These are phyloP conservation scores for Nomada hirtipes DNA, from an alignment of 2,888 invertebrate species.

Conservation along the genomic window DNA sequence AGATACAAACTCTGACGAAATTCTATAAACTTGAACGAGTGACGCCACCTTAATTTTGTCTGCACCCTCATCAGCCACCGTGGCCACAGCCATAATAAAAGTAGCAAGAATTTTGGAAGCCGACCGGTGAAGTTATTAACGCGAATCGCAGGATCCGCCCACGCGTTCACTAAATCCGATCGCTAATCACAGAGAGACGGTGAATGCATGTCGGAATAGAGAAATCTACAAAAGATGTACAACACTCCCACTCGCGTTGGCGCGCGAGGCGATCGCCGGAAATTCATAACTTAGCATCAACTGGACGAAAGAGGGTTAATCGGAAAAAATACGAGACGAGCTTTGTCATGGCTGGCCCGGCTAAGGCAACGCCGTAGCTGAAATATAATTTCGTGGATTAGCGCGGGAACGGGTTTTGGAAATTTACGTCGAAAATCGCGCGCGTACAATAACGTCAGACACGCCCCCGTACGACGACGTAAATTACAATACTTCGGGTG, in stretches of 20 bases:
- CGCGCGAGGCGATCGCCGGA: slow-evolving; percentile 66
- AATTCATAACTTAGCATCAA: slow-evolving; percentile 82
- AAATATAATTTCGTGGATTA: slow-evolving; percentile 81
- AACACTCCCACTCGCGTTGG: slow-evolving; percentile 54
- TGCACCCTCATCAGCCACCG: not conserved
- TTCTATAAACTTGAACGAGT: not conserved
- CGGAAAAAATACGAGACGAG: slow-evolving; percentile 79
- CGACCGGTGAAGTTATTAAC: slow-evolving; percentile 6
- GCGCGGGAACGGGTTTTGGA: slow-evolving; percentile 56
- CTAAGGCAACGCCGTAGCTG: slow-evolving; percentile 56
- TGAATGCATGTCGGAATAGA: slow-evolving; percentile 48
- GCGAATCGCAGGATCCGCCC: slow-evolving; percentile 30
- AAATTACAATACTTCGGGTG: slow-evolving; percentile 25
- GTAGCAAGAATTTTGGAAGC: slow-evolving; percentile 4
- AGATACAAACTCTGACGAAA: too few species aligned
- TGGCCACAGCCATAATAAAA: not conserved
- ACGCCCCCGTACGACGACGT: slow-evolving; percentile 50
- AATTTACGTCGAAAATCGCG: slow-evolving; percentile 66
- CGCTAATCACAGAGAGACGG: slow-evolving; percentile 33
- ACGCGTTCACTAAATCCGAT: slow-evolving; percentile 43
- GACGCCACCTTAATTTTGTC: not conserved
- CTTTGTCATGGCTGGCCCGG: slow-evolving; percentile 55
- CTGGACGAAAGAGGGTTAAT: slow-evolving; percentile 78
- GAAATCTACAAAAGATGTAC: slow-evolving; percentile 62
- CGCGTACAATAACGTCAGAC: slow-evolving; percentile 39